Base-by-base conservation (phyloP, 64 coral and sea anemone species). In the Porites lutea region DNA sequence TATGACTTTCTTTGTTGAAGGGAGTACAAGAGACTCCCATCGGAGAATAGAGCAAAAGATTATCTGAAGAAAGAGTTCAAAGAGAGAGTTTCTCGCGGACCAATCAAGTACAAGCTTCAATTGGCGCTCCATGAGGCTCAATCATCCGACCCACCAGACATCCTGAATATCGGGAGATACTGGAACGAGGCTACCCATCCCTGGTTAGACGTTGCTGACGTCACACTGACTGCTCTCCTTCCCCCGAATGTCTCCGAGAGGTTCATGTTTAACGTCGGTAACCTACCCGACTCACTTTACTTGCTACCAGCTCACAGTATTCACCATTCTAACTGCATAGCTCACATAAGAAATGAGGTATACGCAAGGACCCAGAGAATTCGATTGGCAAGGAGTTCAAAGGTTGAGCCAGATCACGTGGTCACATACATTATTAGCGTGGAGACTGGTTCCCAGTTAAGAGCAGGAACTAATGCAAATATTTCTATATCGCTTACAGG, bases 51-150 rank as follows among this genome's bases (percentile, higher is more conserved):
- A 72, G 46, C 68, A 4, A 79, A 98, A 71, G 89, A 88, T 22
- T 98, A 98, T 88, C 86, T 98, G 7, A 88, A 86, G 53, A 48
- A 92, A 49, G 96, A 98, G 22, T 95, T 88, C 86, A 92, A 45
- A 82, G 49, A 82, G 20, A 80, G 89, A 3, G 20, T 98, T 58
- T 55, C 16, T 43, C 45, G 72, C 8, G 96, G 96, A 49, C 78
- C 93, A 19, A n/a, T 95, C 8, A 59, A 72, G 23, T 95, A 95
- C 75, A 95, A 87, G 74, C 72, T 95, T 2, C 93, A 95, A 37
- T 16, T 95, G 15, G 62, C 83, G 13, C 48, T 91, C 4, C 93
- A 95, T 45, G 62, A 80, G 23, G 47, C 78, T 14, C 23, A 20
- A n/a, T 37, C 51, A 13, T 21, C 79, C 64, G 93, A 95, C 66